Base-by-base conservation (phyloP, 2,888 invertebrate genomes). In the Anarsia innoxiella region DNA sequence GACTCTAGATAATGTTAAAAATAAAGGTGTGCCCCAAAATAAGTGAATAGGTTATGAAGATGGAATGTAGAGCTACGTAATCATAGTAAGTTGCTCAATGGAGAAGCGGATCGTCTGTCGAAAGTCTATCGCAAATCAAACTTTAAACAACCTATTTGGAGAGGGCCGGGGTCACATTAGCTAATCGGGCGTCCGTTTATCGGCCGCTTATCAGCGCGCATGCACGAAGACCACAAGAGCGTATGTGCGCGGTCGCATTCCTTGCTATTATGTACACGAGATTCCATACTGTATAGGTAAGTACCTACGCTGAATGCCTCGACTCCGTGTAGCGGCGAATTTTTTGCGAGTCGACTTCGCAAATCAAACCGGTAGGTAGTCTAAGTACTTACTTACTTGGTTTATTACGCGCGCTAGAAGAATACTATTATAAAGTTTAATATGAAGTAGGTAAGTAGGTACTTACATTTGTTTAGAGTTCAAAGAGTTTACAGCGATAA, bases 351-450 rank as follows among this genome's bases (percentile, higher is more conserved):
- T 59, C 62, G 56, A 60, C 67, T 56, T 71, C 70, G 61, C 69
- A 73, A 76, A 76, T 76, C 67, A 68, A 79, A 80, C 78, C 77
- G 76, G 80, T 79, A 73, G 67, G 65, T 60, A 35, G 10, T 19
- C 16, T 35, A 26, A 27, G 29, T 40, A 34, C 37, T 31, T 31
- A 31, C 23, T 36, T n/a, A 28, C n/a, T n/a, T n/a, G n/a, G n/a
- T n/a, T n/a, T 37, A 37, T 40, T 42, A 39, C 31, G 35, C 31
- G 15, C 26, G 29, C 15, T 35, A 23, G 28, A 31, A 28, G 25
- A 35, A 5, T 16, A n/a, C n/a, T n/a, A n/a, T n/a, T n/a, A n/a
- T n/a, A n/a, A n/a, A n/a, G n/a, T n/a, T n/a, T n/a, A n/a, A n/a
- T n/a, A n/a, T n/a, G n/a, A n/a, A n/a, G n/a, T n/a, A n/a, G n/a